Conservation (phyloP, 2,113 vertebrate genomes). For the Pagrus major region DNA sequence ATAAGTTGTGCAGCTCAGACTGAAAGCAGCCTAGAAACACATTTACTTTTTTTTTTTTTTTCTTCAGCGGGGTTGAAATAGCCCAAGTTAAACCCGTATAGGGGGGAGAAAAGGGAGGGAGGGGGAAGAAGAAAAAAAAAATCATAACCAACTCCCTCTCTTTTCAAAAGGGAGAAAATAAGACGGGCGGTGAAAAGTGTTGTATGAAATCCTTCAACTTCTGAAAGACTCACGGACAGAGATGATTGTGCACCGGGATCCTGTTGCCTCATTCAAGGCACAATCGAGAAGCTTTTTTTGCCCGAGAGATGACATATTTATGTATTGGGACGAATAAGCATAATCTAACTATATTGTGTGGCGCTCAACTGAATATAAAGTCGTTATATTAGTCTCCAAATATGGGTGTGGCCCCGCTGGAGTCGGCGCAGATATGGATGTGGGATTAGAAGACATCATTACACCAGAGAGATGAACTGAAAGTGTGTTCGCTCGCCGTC, state of each 20-base stretch:
- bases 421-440: slow-evolving; percentile 47
- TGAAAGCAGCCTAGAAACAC: slow-evolving; percentile 77
- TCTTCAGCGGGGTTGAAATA: slow-evolving; percentile 73
- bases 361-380: slow-evolving; percentile 59
- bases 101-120: slow-evolving; percentile 1
- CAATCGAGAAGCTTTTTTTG: slow-evolving; percentile 74
- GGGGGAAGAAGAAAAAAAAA: slow-evolving; percentile 16
- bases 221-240: slow-evolving; percentile 75
- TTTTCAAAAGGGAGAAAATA: slow-evolving; percentile 73
- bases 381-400: slow-evolving; percentile 64
- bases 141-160: slow-evolving; percentile 66
- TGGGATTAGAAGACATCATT: slow-evolving; percentile 73
- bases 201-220: slow-evolving; percentile 78
- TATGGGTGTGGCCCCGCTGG: slow-evolving; percentile 62
- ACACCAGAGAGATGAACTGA: slow-evolving; percentile 62
- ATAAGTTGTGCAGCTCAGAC: slow-evolving; percentile 81
- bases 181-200: slow-evolving; percentile 70
- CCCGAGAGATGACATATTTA: slow-evolving; percentile 73
- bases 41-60: slow-evolving; percentile 75
- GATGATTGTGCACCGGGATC: slow-evolving; percentile 73
- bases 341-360: slow-evolving; percentile 72
- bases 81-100: slow-evolving; percentile 71
- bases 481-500: slow-evolving; percentile 37
- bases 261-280: slow-evolving; percentile 73
- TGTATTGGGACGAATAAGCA: slow-evolving; percentile 71